Evolutionary conservation across 1,140 invertebrate genomes (phyloP), one percentile per base, ranked within the genome.

Genomic region (Aricia agestis): DNA sequence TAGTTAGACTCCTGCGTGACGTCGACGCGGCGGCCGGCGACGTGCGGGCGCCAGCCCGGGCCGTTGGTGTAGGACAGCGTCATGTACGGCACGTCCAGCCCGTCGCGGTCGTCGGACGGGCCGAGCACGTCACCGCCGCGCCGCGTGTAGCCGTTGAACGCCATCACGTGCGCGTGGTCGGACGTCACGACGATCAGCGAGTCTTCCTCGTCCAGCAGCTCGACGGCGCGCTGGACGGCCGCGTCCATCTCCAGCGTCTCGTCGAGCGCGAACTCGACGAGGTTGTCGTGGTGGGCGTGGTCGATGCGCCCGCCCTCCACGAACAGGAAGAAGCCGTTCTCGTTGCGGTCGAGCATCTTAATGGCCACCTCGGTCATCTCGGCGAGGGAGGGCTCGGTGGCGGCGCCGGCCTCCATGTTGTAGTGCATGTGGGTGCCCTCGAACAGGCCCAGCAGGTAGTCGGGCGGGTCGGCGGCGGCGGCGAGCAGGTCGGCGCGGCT

Each of bases 291-390:
- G 84, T 98, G 96, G 1, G 94, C 97, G 68, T 95, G 93, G 82
- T 98, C 97, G 52, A 98, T 98, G 69, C 94, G 94, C 0, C 95
- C 95, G 7, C 95, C 97, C 94, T 98, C 97, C 6, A 98, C 96
- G 79, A 98, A 95, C 11, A 98, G 89, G 82, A 98, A 97, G 87
- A 95, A 98, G 25, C 97, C 97, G 57, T 96, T 94, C 11, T 94
- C 91, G 86, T 97, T 97, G 76, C 95, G 95, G 36, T 93, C 93
- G 7, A 98, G 93, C 66, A 97, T 94, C 66, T 94, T 93, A 36
- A 98, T 94, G 1, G 97, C 97, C 7, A 95, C 94, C 72, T 95
- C 93, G 0, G 97, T 96, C 93, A 98, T 96, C 81, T 98, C 96
- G 0, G 94, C 94, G 0, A 98, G 88, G 2, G 96, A 95, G 0